A percentile compares a stretch with the other conserved stretches of the same genome.
Evolutionary conservation across 2,113 vertebrate genomes (phyloP).

Genomic region (Erinaceus europaeus): DNA sequence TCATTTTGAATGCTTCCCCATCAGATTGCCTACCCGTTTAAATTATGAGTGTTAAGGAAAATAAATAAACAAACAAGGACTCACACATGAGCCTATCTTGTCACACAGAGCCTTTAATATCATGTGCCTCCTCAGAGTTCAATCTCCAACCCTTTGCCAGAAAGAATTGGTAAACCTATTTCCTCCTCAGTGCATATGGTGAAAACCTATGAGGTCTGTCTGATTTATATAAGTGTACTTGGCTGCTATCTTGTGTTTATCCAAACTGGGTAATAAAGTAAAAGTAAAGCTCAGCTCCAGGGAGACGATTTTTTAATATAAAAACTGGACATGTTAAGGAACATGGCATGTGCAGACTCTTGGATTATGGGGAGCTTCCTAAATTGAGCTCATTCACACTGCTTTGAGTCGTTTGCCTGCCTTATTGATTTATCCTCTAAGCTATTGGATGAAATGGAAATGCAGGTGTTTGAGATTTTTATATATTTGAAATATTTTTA

Average conservation of each 20-base stretch:
- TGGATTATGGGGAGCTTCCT: background rate
- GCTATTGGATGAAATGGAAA: constrained; percentile 51
- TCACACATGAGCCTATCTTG: constrained; percentile 53
- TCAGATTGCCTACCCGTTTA: constrained; percentile 51
- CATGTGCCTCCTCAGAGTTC: constrained; percentile 45
- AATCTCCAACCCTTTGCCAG: constrained; percentile 54
- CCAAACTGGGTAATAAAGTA: constrained; percentile 18
- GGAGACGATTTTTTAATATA: constrained; percentile 45
- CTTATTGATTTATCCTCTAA: constrained; percentile 21
- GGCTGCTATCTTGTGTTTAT: constrained; percentile 56
- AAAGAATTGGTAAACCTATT: constrained; percentile 70
- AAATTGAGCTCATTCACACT: constrained; percentile 44
- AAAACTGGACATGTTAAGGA: constrained; percentile 37
- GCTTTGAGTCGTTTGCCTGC: background rate
- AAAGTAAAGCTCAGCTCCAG: constrained; percentile 37
- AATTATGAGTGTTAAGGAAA: constrained; percentile 58
- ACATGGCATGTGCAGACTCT: background rate
- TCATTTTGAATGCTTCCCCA: constrained; percentile 70
- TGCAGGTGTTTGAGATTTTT: constrained; percentile 42
- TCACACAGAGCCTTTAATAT: constrained; percentile 52
- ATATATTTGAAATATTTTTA: constrained; percentile 44
- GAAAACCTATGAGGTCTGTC: constrained; percentile 66
- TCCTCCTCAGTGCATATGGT: constrained; percentile 70
- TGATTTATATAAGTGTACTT: constrained; percentile 62
- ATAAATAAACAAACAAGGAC: constrained; percentile 43